A percentile compares a stretch with the other conserved stretches of the same genome.
Conservation (phyloP, 2,888 invertebrate species). For the Tenthredo notha region DNA sequence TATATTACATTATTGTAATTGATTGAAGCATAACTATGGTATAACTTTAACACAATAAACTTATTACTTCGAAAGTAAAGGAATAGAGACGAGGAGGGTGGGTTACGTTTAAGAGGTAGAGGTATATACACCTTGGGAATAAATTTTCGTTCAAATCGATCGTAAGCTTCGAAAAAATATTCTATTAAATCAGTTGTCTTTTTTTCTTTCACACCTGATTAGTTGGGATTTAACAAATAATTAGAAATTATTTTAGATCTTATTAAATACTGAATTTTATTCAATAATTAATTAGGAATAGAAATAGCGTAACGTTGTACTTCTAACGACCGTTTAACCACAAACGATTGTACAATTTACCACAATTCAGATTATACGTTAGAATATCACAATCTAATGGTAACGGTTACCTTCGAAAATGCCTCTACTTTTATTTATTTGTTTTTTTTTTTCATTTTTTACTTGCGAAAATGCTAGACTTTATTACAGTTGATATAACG, state of each 20-base stretch:
- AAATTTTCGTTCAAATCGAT: neutral
- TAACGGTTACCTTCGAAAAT: neutral
- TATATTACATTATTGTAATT: constrained; percentile 75
- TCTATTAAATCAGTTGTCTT: neutral
- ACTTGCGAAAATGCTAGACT: neutral
- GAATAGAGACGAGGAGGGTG: no score
- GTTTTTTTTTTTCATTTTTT: neutral
- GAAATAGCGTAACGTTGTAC: neutral
- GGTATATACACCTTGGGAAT: neutral
- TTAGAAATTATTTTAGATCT: no score
- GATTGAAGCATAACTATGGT: constrained; percentile 68
- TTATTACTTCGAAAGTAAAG: constrained; percentile 65
- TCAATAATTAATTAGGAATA: neutral
- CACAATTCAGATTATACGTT: neutral
- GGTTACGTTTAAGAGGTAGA: neutral
- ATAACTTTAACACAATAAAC: constrained; percentile 74
- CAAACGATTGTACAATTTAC: neutral
- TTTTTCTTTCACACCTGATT: neutral
- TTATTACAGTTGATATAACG: neutral
- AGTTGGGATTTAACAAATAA: neutral
- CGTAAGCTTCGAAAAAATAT: neutral
- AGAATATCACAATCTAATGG: neutral
- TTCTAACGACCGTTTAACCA: neutral
- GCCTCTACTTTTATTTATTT: neutral
- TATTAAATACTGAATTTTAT: neutral